Evolutionary conservation across 2,113 vertebrate genomes (phyloP), one percentile per base, ranked within the genome.

Genomic region (Amia ocellicauda): DNA sequence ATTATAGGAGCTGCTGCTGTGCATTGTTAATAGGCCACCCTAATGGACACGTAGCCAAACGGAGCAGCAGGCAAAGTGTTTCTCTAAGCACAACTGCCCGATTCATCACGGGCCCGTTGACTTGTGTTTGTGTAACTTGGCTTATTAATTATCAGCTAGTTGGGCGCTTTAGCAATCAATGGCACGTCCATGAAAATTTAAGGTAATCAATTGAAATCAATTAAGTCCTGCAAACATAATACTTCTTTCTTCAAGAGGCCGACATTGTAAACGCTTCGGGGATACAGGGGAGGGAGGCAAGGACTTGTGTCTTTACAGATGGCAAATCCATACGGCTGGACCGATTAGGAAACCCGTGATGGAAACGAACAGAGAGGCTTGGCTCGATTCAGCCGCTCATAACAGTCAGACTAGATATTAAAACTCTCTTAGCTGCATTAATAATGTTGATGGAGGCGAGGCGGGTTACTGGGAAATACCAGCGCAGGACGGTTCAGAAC

Each of bases 141-240:
- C 75, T 84, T 89, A 88, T 90, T 93, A 90, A 92, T 89, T 90
- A 91, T 78, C 88, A 84, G 77, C 66, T 75, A 83, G 78, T 83
- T 80, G 74, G 52, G 72, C 62, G 63, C 55, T 71, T 77, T 40
- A 66, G 60, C 67, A 76, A 79, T 66, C 72, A 74, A 72, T 70
- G 45, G 70, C 72, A 58, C 66, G 63, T 10, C 0, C 0, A 0
- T 62, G 52, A 69, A 70, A 72, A 66, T 67, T 55, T 49, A 64
- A 68, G 67, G 22, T 64, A 75, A 69, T 60, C 42, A 71, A 78
- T 74, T 66, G 60, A 79, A 79, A 77, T 80, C 67, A 76, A 77
- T 67, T 80, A 73, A 45, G 70, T 74, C 77, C 73, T 63, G 71
- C 78, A 74, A 70, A 72, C 31, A 36, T 20, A 62, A 62, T 53